These are phyloP conservation scores for Acinonyx jubatus DNA, from an alignment of 2,113 vertebrate genomes.

Conservation along the genomic window DNA sequence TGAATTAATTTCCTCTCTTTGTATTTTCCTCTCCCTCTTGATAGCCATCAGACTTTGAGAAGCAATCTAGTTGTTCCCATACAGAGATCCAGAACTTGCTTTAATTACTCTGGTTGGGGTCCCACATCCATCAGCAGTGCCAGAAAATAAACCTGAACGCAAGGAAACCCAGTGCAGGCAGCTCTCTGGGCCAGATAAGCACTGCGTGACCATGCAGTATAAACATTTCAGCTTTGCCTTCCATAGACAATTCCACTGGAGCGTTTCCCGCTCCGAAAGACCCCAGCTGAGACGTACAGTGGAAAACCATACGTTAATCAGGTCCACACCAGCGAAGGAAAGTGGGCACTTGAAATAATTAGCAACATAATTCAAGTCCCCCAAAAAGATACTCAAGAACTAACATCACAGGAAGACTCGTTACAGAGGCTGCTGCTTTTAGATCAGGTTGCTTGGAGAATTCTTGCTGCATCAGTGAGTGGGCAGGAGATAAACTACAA, in stretches of 20 bases:
- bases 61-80: slow-evolving; percentile 66
- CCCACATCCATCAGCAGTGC: slow-evolving; percentile 21
- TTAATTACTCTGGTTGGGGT: slow-evolving; percentile 74
- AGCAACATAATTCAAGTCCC: slow-evolving; percentile 17
- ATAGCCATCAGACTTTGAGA: slow-evolving; percentile 80
- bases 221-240: background rate
- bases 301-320: background rate
- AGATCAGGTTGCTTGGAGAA: background rate
- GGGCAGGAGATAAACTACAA: background rate
- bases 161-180: background rate
- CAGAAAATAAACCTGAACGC: slow-evolving; percentile 45
- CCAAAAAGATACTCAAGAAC: background rate
- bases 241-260: rapidly evolving
- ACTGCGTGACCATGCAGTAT: background rate
- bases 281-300: background rate
- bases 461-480: background rate
- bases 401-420: background rate
- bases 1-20: slow-evolving; percentile 85
- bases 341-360: slow-evolving; percentile 39
- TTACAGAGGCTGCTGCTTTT: background rate
- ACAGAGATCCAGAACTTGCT: slow-evolving; percentile 56
- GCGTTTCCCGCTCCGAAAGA: background rate
- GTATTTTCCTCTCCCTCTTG: slow-evolving; percentile 78
- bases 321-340: background rate
- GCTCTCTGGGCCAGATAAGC: background rate